Evolutionary conservation across 2,113 vertebrate genomes (phyloP), one percentile per base, ranked within the genome.

Genomic region (Heterochromis multidens): DNA sequence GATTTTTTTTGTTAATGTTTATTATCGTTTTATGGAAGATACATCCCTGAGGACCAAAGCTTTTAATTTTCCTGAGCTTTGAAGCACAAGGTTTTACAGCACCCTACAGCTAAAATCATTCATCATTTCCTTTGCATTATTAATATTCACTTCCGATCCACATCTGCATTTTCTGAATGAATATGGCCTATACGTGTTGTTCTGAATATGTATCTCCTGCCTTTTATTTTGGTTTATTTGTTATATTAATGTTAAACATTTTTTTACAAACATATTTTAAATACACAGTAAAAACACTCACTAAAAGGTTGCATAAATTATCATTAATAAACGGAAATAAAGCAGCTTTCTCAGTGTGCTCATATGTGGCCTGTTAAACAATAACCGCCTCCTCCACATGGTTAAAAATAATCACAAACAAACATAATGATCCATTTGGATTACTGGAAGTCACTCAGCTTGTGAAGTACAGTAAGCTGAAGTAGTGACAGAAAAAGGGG

Each of bases 101-200:
- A 54, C 27, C 8, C 27, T 63, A 10, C 29, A 65, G 43, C 76
- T 40, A 37, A 21, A 63, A 77, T 17, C 21, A 52, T 49, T 40
- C 2, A 33, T 81, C 4, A 72, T 57, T 70, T 72, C 31, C 27
- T 43, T 37, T n/a, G 29, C 35, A 29, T 49, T 63, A 52, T 21
- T 35, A 19, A 52, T 23, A 52, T 40, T 25, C 8, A 31, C 23
- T 60, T 19, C 27, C 27, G 8, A n/a, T 58, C 57, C 11, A 16
- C 27, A 23, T 37, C 31, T 56, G 14, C 21, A 9, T 56, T 72
- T 63, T 52, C 17, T 33, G 25, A 7, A 79, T 40, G 4, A 33
- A 37, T 19, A 14, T 10, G 46, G 49, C 27, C 61, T 60, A 40
- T 12, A 77, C 88, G 62, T 88, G 88, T 88, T 92, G 2, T 16